A percentile compares a stretch with the other conserved stretches of the same genome.
phyloP scores from a whole-genome alignment of 2,797 vertebrate genomes.

The Sorex maritimensis region DNA sequence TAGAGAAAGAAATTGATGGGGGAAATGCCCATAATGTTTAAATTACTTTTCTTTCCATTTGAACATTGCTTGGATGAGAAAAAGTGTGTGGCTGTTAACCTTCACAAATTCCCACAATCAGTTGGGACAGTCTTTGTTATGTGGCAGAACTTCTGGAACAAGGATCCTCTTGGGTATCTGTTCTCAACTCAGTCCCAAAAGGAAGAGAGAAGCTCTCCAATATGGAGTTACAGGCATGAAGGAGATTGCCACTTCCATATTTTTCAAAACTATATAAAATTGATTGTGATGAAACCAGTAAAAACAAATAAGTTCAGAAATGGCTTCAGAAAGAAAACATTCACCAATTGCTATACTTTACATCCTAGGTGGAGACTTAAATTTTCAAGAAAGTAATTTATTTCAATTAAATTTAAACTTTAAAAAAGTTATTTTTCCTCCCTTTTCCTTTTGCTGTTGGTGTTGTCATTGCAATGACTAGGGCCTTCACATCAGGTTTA shows the following conservation, averaged over 20 bases:
- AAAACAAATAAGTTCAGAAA: conserved; percentile 5
- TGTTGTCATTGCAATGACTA: too few species aligned
- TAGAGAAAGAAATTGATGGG: neutral
- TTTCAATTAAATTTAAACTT: too few species aligned
- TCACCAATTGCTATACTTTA: neutral
- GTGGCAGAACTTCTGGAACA: conserved; percentile 32
- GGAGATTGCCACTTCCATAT: neutral
- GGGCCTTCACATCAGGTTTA: too few species aligned
- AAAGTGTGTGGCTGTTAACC: conserved; percentile 31
- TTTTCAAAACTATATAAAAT: conserved; percentile 40
- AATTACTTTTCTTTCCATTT: conserved; percentile 30
- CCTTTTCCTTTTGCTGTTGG: neutral
- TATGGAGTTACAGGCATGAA: neutral
- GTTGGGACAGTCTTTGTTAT: conserved; percentile 13
- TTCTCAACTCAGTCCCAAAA: neutral
- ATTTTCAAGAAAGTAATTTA: neutral
- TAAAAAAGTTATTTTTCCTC: too few species aligned
- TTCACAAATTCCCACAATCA: conserved; percentile 15
- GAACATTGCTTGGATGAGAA: conserved; percentile 32
- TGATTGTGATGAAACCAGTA: neutral
- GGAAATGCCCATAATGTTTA: conserved; percentile 30
- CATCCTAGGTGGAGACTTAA: neutral
- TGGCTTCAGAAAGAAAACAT: neutral
- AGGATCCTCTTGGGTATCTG: neutral
- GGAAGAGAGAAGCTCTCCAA: neutral